phyloP scores from a whole-genome alignment of 2,797 vertebrate genomes.

The Crenichthys baileyi region DNA sequence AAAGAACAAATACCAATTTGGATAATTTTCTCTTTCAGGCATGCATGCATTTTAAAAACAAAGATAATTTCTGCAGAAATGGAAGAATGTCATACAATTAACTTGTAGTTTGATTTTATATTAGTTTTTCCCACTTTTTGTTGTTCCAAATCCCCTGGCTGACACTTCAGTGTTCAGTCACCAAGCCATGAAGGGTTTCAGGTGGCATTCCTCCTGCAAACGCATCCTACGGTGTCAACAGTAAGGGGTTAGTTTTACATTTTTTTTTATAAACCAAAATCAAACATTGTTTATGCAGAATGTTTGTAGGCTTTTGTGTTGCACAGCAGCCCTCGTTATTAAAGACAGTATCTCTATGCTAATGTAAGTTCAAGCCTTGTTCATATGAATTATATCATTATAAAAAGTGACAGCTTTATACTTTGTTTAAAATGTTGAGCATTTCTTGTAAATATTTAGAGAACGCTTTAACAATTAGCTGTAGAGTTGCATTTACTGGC shows the following conservation, averaged over 20 bases:
- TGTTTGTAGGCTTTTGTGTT: not conserved
- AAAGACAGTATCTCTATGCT: not conserved
- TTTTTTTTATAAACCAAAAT: constrained; percentile 1
- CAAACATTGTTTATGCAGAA: not conserved
- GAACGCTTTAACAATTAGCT: not conserved
- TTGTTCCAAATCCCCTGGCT: not conserved
- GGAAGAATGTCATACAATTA: not conserved
- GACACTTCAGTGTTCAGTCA: not conserved
- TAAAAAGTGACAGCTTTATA: not conserved
- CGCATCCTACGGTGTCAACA: not conserved
- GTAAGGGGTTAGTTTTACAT: not conserved
- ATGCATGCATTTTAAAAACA: not conserved
- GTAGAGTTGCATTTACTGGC: not conserved
- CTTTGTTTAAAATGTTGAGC: not conserved
- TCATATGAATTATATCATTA: not conserved
- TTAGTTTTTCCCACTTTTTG: not conserved
- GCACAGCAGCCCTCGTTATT: not conserved
- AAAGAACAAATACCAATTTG: not conserved
- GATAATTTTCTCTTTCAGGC: not conserved
- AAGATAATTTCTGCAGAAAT: not conserved
- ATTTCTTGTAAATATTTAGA: constrained; percentile 17
- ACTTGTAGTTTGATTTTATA: not conserved
- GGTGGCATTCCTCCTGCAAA: not conserved
- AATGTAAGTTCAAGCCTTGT: not conserved
- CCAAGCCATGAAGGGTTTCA: not conserved